A percentile compares a stretch with the other conserved stretches of the same genome.
Conservation (phyloP, 2,888 invertebrate species). For the Frankliniella intonsa region DNA sequence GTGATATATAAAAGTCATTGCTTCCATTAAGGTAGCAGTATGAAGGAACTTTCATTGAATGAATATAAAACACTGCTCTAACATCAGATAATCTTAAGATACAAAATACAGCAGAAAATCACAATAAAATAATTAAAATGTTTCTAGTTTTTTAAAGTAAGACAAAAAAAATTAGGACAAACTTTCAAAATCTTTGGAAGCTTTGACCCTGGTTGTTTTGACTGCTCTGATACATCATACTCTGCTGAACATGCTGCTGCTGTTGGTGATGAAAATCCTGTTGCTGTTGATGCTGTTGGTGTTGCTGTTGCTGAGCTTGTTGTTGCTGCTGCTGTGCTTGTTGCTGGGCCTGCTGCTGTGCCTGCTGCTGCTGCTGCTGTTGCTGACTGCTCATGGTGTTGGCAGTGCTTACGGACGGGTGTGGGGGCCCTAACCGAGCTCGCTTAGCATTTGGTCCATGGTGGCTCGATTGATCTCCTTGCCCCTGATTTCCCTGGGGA, state of each 20-base stretch:
- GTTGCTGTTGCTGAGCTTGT: neutral
- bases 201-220: neutral
- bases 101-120: no score
- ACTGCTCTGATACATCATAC: slow-evolving; percentile 18
- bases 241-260: neutral
- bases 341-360: slow-evolving; percentile 4
- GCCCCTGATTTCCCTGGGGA: slow-evolving; percentile 21
- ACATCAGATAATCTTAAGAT: no score
- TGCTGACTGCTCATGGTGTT: slow-evolving; percentile 1
- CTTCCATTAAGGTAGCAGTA: no score
- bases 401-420: slow-evolving; percentile 13
- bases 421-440: slow-evolving; percentile 16
- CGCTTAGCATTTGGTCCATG: slow-evolving; percentile 22
- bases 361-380: neutral
- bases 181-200: neutral
- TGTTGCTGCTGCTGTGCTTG: neutral
- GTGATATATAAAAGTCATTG: no score
- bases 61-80: no score
- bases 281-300: neutral
- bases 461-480: slow-evolving; percentile 24
- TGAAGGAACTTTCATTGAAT: no score
- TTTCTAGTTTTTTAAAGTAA: neutral
- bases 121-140: neutral
- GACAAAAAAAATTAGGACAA: neutral
- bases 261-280: neutral